Base-by-base conservation (phyloP, 2,888 invertebrate species). In the Andrena dorsata region DNA sequence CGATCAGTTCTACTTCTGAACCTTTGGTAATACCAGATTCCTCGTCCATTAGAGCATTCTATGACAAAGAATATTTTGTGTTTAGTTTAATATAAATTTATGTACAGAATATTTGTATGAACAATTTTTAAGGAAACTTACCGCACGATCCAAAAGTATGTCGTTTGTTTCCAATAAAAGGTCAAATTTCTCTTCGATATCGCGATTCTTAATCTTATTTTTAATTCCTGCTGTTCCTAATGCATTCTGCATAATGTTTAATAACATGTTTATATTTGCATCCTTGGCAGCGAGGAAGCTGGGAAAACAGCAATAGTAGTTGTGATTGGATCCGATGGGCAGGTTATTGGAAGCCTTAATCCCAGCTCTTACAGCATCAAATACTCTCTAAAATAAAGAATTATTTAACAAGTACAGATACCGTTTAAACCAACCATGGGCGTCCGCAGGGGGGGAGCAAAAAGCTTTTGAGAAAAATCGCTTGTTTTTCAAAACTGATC, bases 91-190 rank as follows among this genome's bases (percentile, higher is more conserved):
- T 28, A 0, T 2, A n/a, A 8, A 16, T 7, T 20, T 32, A 47
- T 8, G 28, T 6, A 28, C 0, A 3, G 8, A 28, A 26, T 51
- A 5, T 13, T 41, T 41, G 13, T 3, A 0, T 1, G 41, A 4
- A 8, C 0, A 23, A 61, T 8, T n/a, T 13, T 10, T 3, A n/a
- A 7, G 13, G 16, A 35, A 58, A 87, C 96, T 96, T 91, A 97
- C 97, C 68, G 98, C 96, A 91, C 96, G 95, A 92, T 98, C 98
- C 66, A 98, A 94, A 80, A 98, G 95, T 64, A 95, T 95, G 94
- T 98, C 98, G 94, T 98, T 98, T 16, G 96, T 96, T 90, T 98
- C 98, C 32, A 97, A 94, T 13, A 98, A 92, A 88, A 97, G 95
- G 82, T 98, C 98, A 89, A 96, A 96, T 91, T 96, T 96, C 85